These are phyloP conservation scores for Palythoa heliodiscus DNA, from an alignment of 92 coral and sea anemone species.

Conservation along the genomic window DNA sequence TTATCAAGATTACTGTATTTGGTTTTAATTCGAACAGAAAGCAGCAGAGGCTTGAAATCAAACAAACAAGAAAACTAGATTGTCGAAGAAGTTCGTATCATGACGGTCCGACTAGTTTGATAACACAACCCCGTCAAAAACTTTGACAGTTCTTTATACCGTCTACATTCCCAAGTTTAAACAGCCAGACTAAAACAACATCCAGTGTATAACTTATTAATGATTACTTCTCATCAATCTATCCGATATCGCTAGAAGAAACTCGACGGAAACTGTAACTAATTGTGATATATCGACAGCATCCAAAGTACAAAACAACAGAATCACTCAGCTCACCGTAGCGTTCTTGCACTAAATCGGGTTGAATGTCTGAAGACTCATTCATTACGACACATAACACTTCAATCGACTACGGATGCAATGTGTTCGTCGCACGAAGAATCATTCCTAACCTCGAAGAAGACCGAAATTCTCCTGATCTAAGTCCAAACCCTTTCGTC, in stretches of 20 bases:
- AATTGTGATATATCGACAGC: not conserved
- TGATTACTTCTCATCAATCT: not conserved
- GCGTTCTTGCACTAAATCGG: conserved; percentile 34
- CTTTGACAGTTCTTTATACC: not conserved
- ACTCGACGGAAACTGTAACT: not conserved
- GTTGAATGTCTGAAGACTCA: conserved; percentile 29
- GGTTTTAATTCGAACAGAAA: not conserved
- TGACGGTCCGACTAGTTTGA: too few species aligned
- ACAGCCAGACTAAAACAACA: not conserved
- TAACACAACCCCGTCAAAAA: not conserved
- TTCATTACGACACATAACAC: conserved; percentile 21
- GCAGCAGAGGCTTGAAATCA: not conserved
- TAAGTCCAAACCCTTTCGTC: conserved; percentile 18
- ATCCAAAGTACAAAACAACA: not conserved
- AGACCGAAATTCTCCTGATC: not conserved
- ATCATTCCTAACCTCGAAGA: not conserved
- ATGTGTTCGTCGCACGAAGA: conserved; percentile 7
- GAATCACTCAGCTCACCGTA: conserved; percentile 8
- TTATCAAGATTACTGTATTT: not conserved
- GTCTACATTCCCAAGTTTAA: not conserved
- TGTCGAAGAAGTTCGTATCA: not conserved
- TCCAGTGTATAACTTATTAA: not conserved
- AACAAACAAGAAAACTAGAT: not conserved
- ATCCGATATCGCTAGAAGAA: not conserved
- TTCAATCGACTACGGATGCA: conserved; percentile 18